Evolutionary conservation across 2,113 vertebrate genomes (phyloP).

Genomic region (Monarcha castaneiventris): DNA sequence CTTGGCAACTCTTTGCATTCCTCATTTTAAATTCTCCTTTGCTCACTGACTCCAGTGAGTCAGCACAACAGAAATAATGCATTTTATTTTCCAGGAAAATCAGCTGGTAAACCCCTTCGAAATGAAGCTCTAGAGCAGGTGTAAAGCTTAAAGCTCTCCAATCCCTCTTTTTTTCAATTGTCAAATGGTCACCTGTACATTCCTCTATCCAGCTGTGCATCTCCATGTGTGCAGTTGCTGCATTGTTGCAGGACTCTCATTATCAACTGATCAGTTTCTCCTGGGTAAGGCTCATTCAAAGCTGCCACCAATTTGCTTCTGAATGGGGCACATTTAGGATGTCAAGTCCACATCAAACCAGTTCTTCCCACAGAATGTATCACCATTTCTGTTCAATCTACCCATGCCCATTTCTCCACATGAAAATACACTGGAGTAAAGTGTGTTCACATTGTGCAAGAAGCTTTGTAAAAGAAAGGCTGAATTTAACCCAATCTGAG

Average conservation of each 20-base stretch:
- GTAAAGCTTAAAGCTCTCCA: neutral
- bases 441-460: neutral
- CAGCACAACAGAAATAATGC: neutral
- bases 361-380: neutral
- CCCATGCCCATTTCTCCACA: neutral
- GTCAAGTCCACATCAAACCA: neutral
- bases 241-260: neutral
- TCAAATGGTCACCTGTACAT: neutral
- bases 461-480: neutral
- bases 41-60: neutral
- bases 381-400: neutral
- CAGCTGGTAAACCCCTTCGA: neutral
- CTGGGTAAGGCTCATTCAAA: neutral
- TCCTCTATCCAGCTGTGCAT: neutral
- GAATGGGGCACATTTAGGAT: neutral
- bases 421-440: neutral
- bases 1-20: neutral
- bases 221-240: neutral
- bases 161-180: neutral
- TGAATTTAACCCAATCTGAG: neutral
- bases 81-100: neutral
- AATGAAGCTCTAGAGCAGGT: neutral
- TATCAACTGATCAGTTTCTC: neutral
- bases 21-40: neutral
- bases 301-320: neutral